Percentiles rank a stretch among this genome's conserved stretches.
phyloP scores from a whole-genome alignment of 2,888 invertebrate genomes.

The Andrena minutula region DNA sequence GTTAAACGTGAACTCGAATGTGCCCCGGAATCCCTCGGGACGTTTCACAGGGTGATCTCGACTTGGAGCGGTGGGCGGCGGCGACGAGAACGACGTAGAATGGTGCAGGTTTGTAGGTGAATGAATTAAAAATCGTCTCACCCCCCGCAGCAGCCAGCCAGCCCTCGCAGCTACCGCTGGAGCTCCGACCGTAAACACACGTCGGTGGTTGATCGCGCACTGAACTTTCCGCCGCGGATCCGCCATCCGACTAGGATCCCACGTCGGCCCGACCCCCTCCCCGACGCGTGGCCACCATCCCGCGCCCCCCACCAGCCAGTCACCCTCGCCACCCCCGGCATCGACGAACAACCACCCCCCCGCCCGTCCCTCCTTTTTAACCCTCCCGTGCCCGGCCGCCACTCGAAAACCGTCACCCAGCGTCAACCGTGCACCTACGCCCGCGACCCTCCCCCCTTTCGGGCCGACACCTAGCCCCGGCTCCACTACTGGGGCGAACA shows the following conservation, averaged over 20 bases:
- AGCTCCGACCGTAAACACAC: constrained; percentile 79
- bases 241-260: constrained; percentile 73
- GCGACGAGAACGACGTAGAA: background rate
- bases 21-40: no score
- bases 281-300: constrained; percentile 22
- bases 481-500: background rate
- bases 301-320: constrained; percentile 48
- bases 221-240: constrained; percentile 81
- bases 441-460: constrained; percentile 7
- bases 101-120: background rate
- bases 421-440: constrained; percentile 57
- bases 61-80: background rate
- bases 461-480: constrained; percentile 29
- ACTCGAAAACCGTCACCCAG: constrained; percentile 72
- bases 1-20: no score
- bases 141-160: constrained; percentile 69
- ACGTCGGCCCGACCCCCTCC: constrained; percentile 46
- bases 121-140: constrained; percentile 56
- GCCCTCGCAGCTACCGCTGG: constrained; percentile 76
- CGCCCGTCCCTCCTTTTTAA: constrained; percentile 58
- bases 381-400: constrained; percentile 65
- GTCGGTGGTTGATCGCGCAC: constrained; percentile 84
- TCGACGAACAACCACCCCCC: constrained; percentile 46
- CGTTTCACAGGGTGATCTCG: no score
- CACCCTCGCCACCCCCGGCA: constrained; percentile 60